Percentiles rank a stretch among this genome's conserved stretches.
Evolutionary conservation across 2,888 invertebrate species (phyloP).

Genomic region (Didymodactylos carnosus): DNA sequence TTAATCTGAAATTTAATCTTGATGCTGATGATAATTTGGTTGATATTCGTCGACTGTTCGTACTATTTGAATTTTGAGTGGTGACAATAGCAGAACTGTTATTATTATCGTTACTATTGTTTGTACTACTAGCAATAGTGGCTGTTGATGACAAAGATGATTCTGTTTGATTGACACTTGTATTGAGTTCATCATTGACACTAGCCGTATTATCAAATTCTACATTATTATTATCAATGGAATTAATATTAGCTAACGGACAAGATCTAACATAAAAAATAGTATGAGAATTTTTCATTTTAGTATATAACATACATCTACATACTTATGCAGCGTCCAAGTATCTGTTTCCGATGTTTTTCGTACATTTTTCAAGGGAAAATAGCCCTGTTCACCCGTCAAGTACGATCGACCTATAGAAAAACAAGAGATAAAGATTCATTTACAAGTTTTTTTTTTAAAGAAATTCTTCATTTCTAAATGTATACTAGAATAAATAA

Average conservation of each 20-base stretch:
- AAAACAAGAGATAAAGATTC: background rate
- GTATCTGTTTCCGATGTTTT: slow-evolving; percentile 9
- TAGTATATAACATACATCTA: background rate
- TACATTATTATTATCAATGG: too few species aligned
- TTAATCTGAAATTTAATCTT: too few species aligned
- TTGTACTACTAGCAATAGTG: background rate
- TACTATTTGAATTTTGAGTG: too few species aligned
- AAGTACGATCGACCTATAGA: slow-evolving; percentile 5
- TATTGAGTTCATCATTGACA: background rate
- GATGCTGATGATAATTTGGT: too few species aligned
- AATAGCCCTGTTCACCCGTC: slow-evolving; percentile 8
- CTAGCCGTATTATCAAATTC: too few species aligned
- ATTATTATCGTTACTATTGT: too few species aligned
- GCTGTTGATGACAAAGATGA: background rate
- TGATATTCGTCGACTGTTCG: too few species aligned
- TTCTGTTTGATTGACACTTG: background rate
- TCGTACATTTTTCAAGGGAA: slow-evolving; percentile 7
- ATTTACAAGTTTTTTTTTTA: too few species aligned
- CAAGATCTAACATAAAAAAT: background rate
- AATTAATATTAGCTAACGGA: background rate
- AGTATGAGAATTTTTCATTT: background rate
- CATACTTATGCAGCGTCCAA: slow-evolving; percentile 10
- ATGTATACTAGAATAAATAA: too few species aligned
- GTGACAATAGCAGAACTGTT: too few species aligned
- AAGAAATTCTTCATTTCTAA: too few species aligned